Evolutionary conservation across 2,797 vertebrate genomes (phyloP).

Genomic region (Alauda arvensis): DNA sequence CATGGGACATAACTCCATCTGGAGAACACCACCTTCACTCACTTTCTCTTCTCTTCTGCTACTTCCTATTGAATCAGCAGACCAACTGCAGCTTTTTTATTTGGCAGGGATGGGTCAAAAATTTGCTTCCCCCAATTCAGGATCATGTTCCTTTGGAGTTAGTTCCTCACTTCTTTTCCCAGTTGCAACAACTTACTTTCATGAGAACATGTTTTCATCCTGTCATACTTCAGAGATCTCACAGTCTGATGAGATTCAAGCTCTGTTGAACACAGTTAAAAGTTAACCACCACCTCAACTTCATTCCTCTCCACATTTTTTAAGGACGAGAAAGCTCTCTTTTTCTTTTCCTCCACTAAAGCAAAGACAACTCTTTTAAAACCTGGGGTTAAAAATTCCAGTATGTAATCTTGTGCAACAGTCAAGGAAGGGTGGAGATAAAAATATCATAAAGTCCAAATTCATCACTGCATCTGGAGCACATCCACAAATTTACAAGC

Average conservation of each 20-base stretch:
- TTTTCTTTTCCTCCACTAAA: not conserved
- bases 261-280: not conserved
- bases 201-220: not conserved
- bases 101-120: not conserved
- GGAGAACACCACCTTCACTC: not conserved
- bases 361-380: not conserved
- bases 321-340: not conserved
- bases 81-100: not conserved
- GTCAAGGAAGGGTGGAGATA: slow-evolving; percentile 44
- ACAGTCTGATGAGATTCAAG: not conserved
- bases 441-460: slow-evolving; percentile 43
- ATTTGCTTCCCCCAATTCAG: not conserved
- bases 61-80: not conserved
- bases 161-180: not conserved
- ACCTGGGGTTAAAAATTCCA: slow-evolving; percentile 13
- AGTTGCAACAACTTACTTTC: not conserved
- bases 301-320: not conserved
- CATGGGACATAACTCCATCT: not conserved
- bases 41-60: not conserved
- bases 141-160: not conserved
- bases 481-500: slow-evolving; percentile 40
- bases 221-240: not conserved
- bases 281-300: not conserved
- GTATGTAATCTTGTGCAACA: slow-evolving; percentile 16
- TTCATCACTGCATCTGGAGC: slow-evolving; percentile 36